Evolutionary conservation across 2,113 vertebrate genomes (phyloP).

Genomic region (Chaetodon trifascialis): DNA sequence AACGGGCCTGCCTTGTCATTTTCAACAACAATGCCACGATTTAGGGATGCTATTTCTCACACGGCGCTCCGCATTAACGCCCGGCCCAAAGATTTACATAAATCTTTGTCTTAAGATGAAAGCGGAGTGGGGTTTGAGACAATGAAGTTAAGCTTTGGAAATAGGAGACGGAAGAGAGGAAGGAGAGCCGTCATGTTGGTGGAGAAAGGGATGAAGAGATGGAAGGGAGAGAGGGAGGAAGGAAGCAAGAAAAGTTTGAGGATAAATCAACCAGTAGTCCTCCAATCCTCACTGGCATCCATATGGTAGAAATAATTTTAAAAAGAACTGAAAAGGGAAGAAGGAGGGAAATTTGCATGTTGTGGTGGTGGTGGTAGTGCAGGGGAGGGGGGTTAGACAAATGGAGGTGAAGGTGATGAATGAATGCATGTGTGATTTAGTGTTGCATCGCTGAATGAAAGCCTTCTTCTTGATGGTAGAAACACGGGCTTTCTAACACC

Average conservation of each 20-base stretch:
- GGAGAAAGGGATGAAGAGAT: constrained; percentile 57
- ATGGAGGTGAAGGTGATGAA: constrained; percentile 65
- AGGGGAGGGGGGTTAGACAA: constrained; percentile 26
- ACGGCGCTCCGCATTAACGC: constrained; percentile 85
- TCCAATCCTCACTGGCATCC: constrained; percentile 36
- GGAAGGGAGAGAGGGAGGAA: constrained; percentile 31
- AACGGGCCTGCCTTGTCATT: constrained; percentile 88
- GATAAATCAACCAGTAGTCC: constrained; percentile 80
- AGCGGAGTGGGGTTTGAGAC: constrained; percentile 84
- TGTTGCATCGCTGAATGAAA: constrained; percentile 65
- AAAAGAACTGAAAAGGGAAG: constrained; percentile 42
- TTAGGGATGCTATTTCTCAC: constrained; percentile 87
- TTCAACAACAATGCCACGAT: constrained; percentile 88
- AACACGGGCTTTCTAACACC: constrained; percentile 18
- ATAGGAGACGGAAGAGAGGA: constrained; percentile 71
- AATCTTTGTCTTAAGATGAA: constrained; percentile 91
- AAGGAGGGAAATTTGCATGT: constrained; percentile 44
- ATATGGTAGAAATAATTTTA: constrained; percentile 55
- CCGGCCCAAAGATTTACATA: constrained; percentile 88
- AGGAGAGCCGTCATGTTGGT: constrained; percentile 66
- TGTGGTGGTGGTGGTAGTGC: not conserved
- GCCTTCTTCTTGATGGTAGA: constrained; percentile 27
- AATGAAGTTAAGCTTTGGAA: constrained; percentile 89
- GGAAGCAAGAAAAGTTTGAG: constrained; percentile 52
- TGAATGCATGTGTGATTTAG: constrained; percentile 76